Conservation (phyloP, 2,797 vertebrate genomes). For the Thamnophis elegans region DNA sequence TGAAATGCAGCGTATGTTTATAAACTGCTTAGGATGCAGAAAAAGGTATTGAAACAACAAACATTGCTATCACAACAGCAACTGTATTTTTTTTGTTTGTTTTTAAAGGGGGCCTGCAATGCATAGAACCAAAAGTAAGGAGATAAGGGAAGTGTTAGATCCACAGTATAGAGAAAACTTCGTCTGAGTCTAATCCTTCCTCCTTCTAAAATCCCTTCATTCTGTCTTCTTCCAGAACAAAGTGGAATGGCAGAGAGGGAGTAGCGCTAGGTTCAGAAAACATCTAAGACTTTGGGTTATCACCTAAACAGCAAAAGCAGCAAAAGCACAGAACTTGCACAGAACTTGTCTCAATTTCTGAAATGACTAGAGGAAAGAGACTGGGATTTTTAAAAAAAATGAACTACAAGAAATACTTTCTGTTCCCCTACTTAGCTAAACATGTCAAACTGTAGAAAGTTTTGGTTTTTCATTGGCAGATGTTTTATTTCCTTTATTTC, state of each 20-base stretch:
- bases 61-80: background rate
- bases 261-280: background rate
- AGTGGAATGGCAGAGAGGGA: background rate
- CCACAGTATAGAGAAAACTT: background rate
- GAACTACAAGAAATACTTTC: background rate
- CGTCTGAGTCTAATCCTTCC: background rate
- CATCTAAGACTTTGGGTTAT: background rate
- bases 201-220: background rate
- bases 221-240: background rate
- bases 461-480: background rate
- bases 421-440: background rate
- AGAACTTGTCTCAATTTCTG: background rate
- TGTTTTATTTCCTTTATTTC: background rate
- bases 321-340: background rate
- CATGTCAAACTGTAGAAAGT: background rate
- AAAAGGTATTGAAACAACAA: background rate
- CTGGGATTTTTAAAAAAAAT: background rate
- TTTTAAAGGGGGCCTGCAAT: background rate
- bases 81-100: background rate
- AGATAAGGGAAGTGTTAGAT: background rate
- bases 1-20: background rate
- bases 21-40: background rate
- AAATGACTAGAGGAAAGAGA: background rate
- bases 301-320: background rate
- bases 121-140: background rate